phyloP scores from a whole-genome alignment of 1,140 invertebrate genomes.

The Eumaeus atala region DNA sequence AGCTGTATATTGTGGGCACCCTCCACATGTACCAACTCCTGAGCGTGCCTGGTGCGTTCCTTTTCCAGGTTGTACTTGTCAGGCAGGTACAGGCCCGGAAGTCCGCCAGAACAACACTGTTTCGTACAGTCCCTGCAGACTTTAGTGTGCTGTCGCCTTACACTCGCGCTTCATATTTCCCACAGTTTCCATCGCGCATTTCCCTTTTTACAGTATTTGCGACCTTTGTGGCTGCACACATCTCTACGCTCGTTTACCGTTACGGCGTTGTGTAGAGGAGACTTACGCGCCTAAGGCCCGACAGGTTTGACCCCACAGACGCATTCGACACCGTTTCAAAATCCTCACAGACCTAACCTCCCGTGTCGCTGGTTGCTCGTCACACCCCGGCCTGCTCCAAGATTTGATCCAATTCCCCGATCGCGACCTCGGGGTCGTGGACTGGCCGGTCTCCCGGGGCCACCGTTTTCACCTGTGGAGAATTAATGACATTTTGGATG shows the following conservation, averaged over 20 bases:
- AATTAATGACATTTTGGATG: too few species aligned
- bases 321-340: too few species aligned
- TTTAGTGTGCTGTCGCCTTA: constrained; percentile 9
- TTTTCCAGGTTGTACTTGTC: constrained; percentile 25
- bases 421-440: too few species aligned
- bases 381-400: too few species aligned
- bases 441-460: too few species aligned
- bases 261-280: too few species aligned
- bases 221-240: constrained; percentile 6
- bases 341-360: too few species aligned
- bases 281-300: too few species aligned
- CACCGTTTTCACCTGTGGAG: too few species aligned
- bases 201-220: constrained; percentile 4
- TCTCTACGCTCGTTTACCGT: neutral
- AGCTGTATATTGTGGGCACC: constrained; percentile 14
- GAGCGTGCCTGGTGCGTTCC: constrained; percentile 21
- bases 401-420: too few species aligned
- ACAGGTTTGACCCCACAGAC: too few species aligned
- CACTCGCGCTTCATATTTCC: constrained; percentile 17
- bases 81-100: constrained; percentile 19
- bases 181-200: constrained; percentile 10
- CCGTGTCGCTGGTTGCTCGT: too few species aligned
- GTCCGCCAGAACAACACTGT: constrained; percentile 15
- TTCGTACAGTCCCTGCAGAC: constrained; percentile 18
- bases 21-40: constrained; percentile 21